Conservation (phyloP, 2,113 vertebrate genomes). For the Xenus cinereus region DNA sequence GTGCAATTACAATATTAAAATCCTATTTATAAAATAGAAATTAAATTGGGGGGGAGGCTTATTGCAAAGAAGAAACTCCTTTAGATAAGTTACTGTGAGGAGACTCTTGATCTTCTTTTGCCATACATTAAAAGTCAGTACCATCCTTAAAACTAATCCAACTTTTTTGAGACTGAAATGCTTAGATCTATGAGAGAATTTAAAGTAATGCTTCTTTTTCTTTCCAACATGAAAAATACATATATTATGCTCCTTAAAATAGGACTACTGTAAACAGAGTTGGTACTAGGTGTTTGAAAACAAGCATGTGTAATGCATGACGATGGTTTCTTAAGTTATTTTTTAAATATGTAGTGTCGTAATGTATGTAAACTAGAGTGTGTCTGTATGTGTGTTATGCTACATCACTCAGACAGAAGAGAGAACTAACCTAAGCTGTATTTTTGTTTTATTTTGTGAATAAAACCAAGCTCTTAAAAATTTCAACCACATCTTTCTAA, state of each 20-base stretch:
- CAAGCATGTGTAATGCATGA: background rate
- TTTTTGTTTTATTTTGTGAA: slow-evolving; percentile 67
- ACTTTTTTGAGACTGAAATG: background rate
- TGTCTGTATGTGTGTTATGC: background rate
- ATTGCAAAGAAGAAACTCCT: background rate
- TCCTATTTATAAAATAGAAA: background rate
- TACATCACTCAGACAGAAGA: background rate
- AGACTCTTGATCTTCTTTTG: background rate
- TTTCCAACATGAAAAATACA: background rate
- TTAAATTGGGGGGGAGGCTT: background rate
- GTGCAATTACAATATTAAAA: background rate
- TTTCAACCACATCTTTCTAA: slow-evolving; percentile 82
- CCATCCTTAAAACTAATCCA: background rate
- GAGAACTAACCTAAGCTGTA: background rate
- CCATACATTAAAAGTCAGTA: background rate
- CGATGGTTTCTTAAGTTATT: background rate
- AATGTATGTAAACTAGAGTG: background rate
- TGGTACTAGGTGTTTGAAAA: background rate
- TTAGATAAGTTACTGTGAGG: background rate
- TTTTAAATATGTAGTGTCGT: background rate
- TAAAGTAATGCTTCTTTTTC: background rate
- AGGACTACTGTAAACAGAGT: background rate
- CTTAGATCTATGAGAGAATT: background rate
- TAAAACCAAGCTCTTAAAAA: slow-evolving; percentile 72
- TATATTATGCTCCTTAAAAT: background rate